phyloP scores from a whole-genome alignment of 1,140 invertebrate genomes.

The Zelostemma sp. region DNA sequence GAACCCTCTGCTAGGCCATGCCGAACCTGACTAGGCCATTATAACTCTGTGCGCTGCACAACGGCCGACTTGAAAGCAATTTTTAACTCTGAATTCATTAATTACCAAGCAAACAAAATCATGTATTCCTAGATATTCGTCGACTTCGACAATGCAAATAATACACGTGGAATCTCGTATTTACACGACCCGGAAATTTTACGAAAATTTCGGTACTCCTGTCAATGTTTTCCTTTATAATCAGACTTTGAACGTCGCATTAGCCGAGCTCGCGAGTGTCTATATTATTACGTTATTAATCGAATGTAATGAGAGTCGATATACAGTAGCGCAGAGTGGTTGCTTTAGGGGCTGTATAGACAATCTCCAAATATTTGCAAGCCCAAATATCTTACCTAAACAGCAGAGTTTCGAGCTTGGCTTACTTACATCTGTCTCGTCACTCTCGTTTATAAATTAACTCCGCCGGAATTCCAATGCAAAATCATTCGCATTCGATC shows the following conservation, averaged over 20 bases:
- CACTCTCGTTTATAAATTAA: slow-evolving; percentile 48
- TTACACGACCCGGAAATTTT: too few species aligned
- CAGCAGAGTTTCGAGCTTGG: slow-evolving; percentile 55
- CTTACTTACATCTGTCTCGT: slow-evolving; percentile 51
- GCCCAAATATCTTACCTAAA: slow-evolving; percentile 71
- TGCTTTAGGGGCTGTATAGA: slow-evolving; percentile 65
- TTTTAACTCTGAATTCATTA: slow-evolving; percentile 1
- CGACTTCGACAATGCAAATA: not conserved
- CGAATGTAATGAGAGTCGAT: slow-evolving; percentile 66
- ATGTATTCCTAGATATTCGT: not conserved
- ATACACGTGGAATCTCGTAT: not conserved
- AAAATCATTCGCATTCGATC: too few species aligned
- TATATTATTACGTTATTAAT: slow-evolving; percentile 61
- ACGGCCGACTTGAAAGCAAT: slow-evolving; percentile 44
- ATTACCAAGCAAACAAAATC: not conserved
- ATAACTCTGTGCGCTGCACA: slow-evolving; percentile 63
- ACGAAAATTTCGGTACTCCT: too few species aligned
- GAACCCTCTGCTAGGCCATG: slow-evolving; percentile 55
- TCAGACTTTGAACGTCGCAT: slow-evolving; percentile 17
- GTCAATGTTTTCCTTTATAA: too few species aligned
- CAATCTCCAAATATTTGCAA: slow-evolving; percentile 71
- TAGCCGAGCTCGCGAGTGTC: slow-evolving; percentile 40
- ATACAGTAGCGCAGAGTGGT: slow-evolving; percentile 57
- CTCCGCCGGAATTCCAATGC: slow-evolving; percentile 45
- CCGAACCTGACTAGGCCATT: slow-evolving; percentile 65